Percentiles rank a stretch among this genome's conserved stretches.
phyloP scores from a whole-genome alignment of 2,797 vertebrate genomes.

The Enoplosus armatus region DNA sequence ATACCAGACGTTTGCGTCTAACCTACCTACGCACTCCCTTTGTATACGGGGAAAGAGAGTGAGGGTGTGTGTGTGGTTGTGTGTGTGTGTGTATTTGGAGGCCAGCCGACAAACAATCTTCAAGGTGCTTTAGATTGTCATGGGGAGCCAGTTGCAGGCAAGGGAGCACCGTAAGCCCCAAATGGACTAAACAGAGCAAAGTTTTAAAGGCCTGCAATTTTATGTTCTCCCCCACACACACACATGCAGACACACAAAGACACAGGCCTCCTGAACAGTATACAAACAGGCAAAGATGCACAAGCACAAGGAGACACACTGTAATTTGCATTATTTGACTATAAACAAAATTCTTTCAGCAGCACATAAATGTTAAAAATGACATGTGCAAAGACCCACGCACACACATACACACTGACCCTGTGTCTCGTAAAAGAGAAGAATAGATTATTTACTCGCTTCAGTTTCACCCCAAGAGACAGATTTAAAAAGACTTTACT shows the following conservation, averaged over 20 bases:
- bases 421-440: slow-evolving; percentile 50
- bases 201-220: slow-evolving; percentile 52
- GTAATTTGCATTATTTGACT: not conserved
- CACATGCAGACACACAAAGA: not conserved
- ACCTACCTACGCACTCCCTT: slow-evolving; percentile 38
- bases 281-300: slow-evolving; percentile 1
- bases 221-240: slow-evolving; percentile 17
- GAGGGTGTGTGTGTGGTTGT: slow-evolving; percentile 27
- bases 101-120: slow-evolving; percentile 54
- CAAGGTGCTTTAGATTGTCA: slow-evolving; percentile 51
- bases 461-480: slow-evolving; percentile 71
- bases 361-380: not conserved
- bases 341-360: slow-evolving; percentile 8
- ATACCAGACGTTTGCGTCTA: slow-evolving; percentile 49
- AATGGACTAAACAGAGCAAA: slow-evolving; percentile 62
- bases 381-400: slow-evolving; percentile 18
- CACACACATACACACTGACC: slow-evolving; percentile 25
- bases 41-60: slow-evolving; percentile 12
- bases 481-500: slow-evolving; percentile 67
- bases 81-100: slow-evolving; percentile 43
- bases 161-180: slow-evolving; percentile 25
- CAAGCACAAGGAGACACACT: not conserved
- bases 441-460: slow-evolving; percentile 51
- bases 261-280: not conserved
- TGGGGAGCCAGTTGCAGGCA: slow-evolving; percentile 41